Percentiles rank a stretch among this genome's conserved stretches.
Conservation (phyloP, 2,888 invertebrate genomes). For the Dichetophora obliterata region DNA sequence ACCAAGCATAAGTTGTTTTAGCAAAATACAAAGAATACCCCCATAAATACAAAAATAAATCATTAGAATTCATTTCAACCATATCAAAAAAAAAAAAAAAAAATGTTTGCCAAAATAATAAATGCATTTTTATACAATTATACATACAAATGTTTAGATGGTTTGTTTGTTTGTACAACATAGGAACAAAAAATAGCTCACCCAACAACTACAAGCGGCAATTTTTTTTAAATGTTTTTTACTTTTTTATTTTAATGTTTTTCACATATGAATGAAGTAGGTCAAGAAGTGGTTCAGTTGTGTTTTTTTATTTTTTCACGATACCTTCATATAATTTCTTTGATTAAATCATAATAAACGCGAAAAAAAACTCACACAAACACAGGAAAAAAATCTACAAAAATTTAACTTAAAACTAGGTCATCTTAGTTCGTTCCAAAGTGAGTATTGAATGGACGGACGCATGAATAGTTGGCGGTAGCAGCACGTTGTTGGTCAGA, state of each 20-base stretch:
- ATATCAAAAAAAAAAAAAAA: too few relatives aligned
- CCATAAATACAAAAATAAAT: too few relatives aligned
- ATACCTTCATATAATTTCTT: constrained; percentile 36
- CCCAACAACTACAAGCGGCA: background rate
- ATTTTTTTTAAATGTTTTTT: background rate
- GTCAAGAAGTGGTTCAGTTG: constrained; percentile 26
- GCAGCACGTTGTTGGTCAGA: background rate
- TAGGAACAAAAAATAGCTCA: background rate
- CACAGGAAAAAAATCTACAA: constrained; percentile 19
- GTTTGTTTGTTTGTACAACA: background rate
- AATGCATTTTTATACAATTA: too few relatives aligned
- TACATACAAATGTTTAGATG: background rate
- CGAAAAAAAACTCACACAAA: constrained; percentile 9
- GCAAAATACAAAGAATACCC: too few relatives aligned
- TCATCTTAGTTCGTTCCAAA: constrained; percentile 14
- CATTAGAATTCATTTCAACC: too few relatives aligned
- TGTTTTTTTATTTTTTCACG: background rate
- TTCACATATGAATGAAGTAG: constrained; percentile 18
- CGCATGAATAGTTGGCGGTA: background rate
- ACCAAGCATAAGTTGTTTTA: too few relatives aligned
- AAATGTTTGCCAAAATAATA: too few relatives aligned
- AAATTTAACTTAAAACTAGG: constrained; percentile 25
- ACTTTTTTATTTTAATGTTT: constrained; percentile 17
- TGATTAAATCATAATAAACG: constrained; percentile 39
- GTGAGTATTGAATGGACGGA: constrained; percentile 7